These are phyloP conservation scores for Leptinotarsa haldemani DNA, from an alignment of 2,888 invertebrate species.

Conservation along the genomic window DNA sequence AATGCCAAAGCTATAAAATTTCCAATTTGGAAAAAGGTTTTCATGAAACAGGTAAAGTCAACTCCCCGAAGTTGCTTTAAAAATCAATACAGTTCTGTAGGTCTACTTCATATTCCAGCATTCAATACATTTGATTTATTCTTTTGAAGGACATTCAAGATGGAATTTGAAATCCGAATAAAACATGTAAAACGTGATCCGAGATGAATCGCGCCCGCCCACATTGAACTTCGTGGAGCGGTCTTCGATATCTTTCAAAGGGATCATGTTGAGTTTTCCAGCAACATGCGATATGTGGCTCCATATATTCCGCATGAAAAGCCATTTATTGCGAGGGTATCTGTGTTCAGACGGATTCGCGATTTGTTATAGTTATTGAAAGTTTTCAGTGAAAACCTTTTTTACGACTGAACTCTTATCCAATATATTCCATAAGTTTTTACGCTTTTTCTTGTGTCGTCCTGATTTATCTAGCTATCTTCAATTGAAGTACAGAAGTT, in stretches of 20 bases:
- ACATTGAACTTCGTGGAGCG: constrained; percentile 13
- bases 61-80: background rate
- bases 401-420: background rate
- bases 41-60: background rate
- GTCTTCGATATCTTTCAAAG: constrained; percentile 16
- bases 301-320: constrained; percentile 11
- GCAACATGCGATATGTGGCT: constrained; percentile 12
- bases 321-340: background rate
- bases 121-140: constrained; percentile 12
- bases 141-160: background rate
- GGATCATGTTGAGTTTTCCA: constrained; percentile 19
- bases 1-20: no score
- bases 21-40: no score
- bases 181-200: constrained; percentile 19
- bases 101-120: background rate
- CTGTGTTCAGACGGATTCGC: background rate
- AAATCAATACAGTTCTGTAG: background rate
- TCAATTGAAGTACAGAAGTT: no score
- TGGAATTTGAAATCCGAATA: constrained; percentile 8
- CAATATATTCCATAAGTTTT: background rate
- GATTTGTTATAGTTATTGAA: background rate
- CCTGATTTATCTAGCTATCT: no score
- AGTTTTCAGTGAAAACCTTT: background rate
- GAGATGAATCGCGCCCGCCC: constrained; percentile 17
- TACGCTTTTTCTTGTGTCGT: no score